Evolutionary conservation across 2,888 invertebrate genomes (phyloP), one percentile per base, ranked within the genome.

Genomic region (Pristionchus japonicus): DNA sequence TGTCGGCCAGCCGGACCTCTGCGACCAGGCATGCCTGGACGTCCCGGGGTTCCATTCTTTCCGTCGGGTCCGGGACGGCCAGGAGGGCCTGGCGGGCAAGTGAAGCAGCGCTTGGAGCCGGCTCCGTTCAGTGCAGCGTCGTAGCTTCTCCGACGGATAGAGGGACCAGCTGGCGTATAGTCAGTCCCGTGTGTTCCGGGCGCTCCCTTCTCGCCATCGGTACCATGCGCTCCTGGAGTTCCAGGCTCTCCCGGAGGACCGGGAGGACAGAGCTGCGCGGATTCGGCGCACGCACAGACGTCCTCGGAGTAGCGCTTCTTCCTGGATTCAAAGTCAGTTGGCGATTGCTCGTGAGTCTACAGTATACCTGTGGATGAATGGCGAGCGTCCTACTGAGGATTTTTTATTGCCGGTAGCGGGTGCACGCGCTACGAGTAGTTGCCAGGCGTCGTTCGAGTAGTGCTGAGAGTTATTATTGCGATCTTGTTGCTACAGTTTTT

Each of bases 401-500:
- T 34, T 31, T 52, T 83, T 83, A 23, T 43, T 49, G 43, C 34
- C 83, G 1, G 85, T 61, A 7, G 86, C 40, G 17, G 86, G 47
- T 3, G 67, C 49, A 6, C 49, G 37, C 0, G 40, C 31, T 7
- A 86, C 20, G 17, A 86, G 70, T 11, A 70, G 34, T 11, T 43
- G 13, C 86, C 86, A 86, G 17, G 86, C 67, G 34, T 86, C 86
- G 86, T 86, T 70, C 34, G 86, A 86, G 23, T 70, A 70, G n/a
- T 70, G 43, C 86, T 86, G 70, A 67, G 47, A 34, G 4, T 0
- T 20, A 83, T 34, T n/a, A n/a, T n/a, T n/a, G n/a, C n/a, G n/a
- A n/a, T n/a, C 4, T 31, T 20, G 27, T 4, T n/a, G 4, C 20
- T 64, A 6, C 64, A 31, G 2, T 31, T 3, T 64, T 64, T 2